Evolutionary conservation across 2,888 invertebrate species (phyloP), one percentile per base, ranked within the genome.

Genomic region (Lissonota sp.): DNA sequence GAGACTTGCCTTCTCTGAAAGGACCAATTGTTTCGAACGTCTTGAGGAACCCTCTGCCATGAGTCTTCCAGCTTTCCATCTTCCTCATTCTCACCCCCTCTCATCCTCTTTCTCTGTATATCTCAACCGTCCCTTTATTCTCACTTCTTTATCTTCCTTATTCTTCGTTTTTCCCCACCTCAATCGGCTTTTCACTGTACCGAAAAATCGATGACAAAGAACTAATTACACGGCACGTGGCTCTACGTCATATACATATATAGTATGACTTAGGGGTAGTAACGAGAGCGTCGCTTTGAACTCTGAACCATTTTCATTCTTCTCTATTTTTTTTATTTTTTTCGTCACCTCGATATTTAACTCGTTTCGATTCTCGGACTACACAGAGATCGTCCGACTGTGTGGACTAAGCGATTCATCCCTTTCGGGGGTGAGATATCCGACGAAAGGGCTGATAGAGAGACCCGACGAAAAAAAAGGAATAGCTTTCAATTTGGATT

Each of bases 1-100:
- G 81, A 60, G 81, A 81, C 64, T 74, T 74, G 70, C 73, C 73
- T 78, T 3, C 62, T 57, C 70, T 82, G 79, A 82, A 82, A 82
- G 80, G 80, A 84, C 79, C 84, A 84, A 84, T 84, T 84, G 84
- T 83, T 82, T 84, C 67, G 80, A 76, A 80, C 81, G 74, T 78
- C 81, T 84, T 70, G 46, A 63, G 80, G 80, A 60, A 64, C 44
- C 66, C 57, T 53, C 70, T 67, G 42, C 74, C 44, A 42, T 70
- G 66, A 70, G 67, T 78, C 58, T 81, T 74, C 57, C 55, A 26
- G 16, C 60, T 55, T 66, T 69, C 57, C 63, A 39, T 63, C 5
- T 26, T 26, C 26, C 26, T 26, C 26, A 26, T 26, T 26, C 26
- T 40, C 40, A 6, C 8, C 40, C 26, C 7, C 26, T 40, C 67